phyloP scores from a whole-genome alignment of 2,888 invertebrate genomes.

The Dasysyrphus albostriatus region DNA sequence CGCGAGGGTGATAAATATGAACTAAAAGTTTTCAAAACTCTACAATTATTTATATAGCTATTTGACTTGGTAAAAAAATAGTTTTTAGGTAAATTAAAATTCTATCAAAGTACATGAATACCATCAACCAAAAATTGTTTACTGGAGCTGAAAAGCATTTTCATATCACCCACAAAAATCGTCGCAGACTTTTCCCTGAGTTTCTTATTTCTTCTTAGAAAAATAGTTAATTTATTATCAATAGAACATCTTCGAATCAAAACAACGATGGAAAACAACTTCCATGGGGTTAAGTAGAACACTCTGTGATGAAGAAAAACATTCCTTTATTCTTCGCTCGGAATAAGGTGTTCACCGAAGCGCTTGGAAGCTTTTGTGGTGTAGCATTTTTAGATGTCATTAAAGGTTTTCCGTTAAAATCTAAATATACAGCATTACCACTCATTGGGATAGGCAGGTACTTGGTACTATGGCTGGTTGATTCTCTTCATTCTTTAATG shows the following conservation, averaged over 20 bases:
- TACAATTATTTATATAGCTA: conserved; percentile 56
- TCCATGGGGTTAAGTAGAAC: neutral
- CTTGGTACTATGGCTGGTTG: conserved; percentile 26
- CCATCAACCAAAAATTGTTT: conserved; percentile 51
- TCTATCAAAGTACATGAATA: neutral
- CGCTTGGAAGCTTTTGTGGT: neutral
- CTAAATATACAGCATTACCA: neutral
- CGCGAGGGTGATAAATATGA: conserved; percentile 38
- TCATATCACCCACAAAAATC: conserved; percentile 41
- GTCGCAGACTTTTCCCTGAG: conserved; percentile 3
- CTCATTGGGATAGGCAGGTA: conserved; percentile 12
- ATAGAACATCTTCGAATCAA: conserved; percentile 11
- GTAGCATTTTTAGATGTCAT: neutral
- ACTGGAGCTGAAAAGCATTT: conserved; percentile 64
- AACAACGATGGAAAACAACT: neutral
- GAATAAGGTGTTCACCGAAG: conserved; percentile 10
- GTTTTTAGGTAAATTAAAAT: neutral
- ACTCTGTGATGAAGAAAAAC: neutral
- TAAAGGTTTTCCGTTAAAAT: neutral
- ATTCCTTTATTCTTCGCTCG: neutral
- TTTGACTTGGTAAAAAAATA: neutral
- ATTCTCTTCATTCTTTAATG: neutral
- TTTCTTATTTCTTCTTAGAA: neutral
- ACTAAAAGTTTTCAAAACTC: conserved; percentile 49
- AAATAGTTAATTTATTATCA: neutral